Percentiles rank a stretch among this genome's conserved stretches.
phyloP scores from a whole-genome alignment of 2,888 invertebrate species.

The Drosophila quinaria region DNA sequence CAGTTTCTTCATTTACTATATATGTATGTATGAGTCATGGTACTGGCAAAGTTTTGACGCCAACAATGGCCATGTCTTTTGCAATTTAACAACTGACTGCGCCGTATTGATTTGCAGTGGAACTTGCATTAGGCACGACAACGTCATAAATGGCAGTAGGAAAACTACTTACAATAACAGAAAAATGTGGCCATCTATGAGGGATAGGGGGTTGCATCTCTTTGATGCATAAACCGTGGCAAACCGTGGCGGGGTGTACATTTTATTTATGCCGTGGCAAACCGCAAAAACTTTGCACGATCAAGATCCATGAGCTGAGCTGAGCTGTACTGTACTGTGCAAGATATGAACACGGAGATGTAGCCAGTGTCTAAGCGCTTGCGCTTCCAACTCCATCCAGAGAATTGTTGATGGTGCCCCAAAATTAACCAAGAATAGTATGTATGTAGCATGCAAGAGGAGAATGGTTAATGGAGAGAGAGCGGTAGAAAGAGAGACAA shows the following conservation, averaged over 20 bases:
- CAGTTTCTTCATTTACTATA: conserved; percentile 50
- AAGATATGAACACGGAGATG: conserved; percentile 5
- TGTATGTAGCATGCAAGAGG: conserved; percentile 1
- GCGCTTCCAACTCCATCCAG: conserved; percentile 16
- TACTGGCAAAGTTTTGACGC: conserved; percentile 60
- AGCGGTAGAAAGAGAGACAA: background rate
- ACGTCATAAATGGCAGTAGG: background rate
- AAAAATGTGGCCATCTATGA: background rate
- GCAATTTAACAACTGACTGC: conserved; percentile 84
- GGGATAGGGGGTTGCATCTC: background rate
- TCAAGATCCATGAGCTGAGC: background rate
- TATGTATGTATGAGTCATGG: conserved; percentile 14
- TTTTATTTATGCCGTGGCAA: conserved; percentile 67
- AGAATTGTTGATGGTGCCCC: conserved; percentile 19
- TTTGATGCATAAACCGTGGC: background rate
- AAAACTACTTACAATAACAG: background rate
- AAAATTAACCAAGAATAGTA: conserved; percentile 35
- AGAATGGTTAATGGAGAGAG: background rate
- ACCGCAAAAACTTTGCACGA: conserved; percentile 69
- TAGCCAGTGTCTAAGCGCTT: background rate
- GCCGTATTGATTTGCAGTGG: conserved; percentile 53
- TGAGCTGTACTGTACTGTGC: conserved; percentile 1
- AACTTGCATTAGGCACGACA: conserved; percentile 9
- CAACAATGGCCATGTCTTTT: conserved; percentile 83
- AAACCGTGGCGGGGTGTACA: conserved; percentile 39